Evolutionary conservation across 1,140 invertebrate genomes (phyloP).

Genomic region (Brachionus manjavacas): DNA sequence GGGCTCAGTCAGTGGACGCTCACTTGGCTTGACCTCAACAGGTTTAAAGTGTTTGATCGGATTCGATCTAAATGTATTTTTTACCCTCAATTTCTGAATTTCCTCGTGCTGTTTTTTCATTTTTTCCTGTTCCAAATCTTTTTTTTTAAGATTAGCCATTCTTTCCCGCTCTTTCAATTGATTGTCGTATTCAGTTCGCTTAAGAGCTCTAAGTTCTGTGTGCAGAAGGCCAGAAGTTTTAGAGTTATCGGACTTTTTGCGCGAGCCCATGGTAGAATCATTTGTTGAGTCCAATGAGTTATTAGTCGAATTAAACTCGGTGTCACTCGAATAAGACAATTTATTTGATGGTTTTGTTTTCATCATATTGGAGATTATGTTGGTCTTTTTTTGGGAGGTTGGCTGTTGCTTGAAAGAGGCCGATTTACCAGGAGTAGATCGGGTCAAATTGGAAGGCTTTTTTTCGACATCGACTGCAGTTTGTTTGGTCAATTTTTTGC

Average conservation of each 20-base stretch:
- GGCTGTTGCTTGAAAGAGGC: slow-evolving; percentile 12
- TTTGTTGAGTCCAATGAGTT: neutral
- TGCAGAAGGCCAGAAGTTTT: slow-evolving; percentile 48
- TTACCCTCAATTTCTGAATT: slow-evolving; percentile 50
- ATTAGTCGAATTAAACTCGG: neutral
- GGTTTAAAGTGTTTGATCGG: slow-evolving; percentile 55
- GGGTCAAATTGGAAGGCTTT: neutral
- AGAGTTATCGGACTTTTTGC: neutral
- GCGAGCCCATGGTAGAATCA: neutral
- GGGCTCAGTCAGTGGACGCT: slow-evolving; percentile 53
- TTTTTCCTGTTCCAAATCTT: slow-evolving; percentile 46
- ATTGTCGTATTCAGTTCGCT: slow-evolving; percentile 58
- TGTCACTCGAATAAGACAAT: neutral
- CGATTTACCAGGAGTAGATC: slow-evolving; percentile 24
- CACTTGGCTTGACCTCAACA: slow-evolving; percentile 52
- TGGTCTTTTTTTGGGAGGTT: neutral
- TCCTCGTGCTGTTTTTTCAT: slow-evolving; percentile 54
- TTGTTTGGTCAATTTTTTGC: neutral
- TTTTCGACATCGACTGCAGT: neutral
- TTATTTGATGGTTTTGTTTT: neutral
- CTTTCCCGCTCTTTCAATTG: slow-evolving; percentile 54
- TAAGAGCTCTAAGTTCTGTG: slow-evolving; percentile 57
- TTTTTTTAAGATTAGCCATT: slow-evolving; percentile 51
- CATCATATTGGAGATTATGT: slow-evolving; percentile 4
- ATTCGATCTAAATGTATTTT: slow-evolving; percentile 57